Evolutionary conservation across 2,797 vertebrate species (phyloP).

Genomic region (Emydoidea blandingii): DNA sequence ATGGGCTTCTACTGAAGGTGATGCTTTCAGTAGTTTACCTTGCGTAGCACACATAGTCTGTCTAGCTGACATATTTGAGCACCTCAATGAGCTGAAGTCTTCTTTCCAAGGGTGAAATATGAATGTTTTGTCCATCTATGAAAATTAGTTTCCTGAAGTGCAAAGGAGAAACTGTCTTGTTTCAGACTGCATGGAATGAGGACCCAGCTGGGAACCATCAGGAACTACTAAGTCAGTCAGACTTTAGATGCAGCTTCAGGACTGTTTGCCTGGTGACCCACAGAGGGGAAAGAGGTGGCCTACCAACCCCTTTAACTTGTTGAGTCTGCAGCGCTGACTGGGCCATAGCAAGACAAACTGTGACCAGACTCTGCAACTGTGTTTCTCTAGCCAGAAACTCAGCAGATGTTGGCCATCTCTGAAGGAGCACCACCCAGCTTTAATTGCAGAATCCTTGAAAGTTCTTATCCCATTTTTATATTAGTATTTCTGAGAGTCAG

Average conservation of each 20-base stretch:
- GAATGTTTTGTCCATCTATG: background rate
- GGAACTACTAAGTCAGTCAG: background rate
- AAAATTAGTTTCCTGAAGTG: background rate
- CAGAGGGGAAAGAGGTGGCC: fast-evolving
- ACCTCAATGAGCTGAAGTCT: fast-evolving
- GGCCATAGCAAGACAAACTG: background rate
- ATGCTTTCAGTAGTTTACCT: background rate
- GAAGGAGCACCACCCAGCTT: background rate
- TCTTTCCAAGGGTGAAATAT: background rate
- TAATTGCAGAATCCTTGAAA: background rate
- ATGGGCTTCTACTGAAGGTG: background rate
- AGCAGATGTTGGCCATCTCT: background rate
- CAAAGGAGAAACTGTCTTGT: fast-evolving
- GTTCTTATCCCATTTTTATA: background rate
- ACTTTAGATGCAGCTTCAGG: background rate
- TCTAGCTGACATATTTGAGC: background rate
- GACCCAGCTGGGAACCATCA: background rate
- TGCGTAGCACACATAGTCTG: background rate
- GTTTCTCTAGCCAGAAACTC: background rate
- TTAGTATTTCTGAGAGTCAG: background rate
- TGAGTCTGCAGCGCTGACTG: fast-evolving
- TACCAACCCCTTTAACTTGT: fast-evolving
- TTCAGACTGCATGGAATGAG: background rate
- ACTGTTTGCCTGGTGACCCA: background rate
- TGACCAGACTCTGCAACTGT: background rate